phyloP scores from a whole-genome alignment of 2,113 vertebrate genomes.

The Zosterops borbonicus region DNA sequence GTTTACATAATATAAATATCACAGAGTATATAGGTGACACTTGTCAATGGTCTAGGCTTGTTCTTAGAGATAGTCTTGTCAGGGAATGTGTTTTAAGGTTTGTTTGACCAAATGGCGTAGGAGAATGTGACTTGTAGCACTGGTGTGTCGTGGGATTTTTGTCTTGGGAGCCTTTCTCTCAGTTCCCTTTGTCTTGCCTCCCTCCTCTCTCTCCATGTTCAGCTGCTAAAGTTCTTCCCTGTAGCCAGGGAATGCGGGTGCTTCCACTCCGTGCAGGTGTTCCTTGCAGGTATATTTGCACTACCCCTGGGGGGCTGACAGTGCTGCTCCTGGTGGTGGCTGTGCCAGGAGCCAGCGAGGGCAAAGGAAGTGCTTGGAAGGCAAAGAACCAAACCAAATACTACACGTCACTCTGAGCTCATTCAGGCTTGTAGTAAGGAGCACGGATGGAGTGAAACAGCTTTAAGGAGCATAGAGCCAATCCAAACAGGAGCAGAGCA shows the following conservation, averaged over 20 bases:
- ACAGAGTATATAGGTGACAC: slow-evolving; percentile 33
- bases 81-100: slow-evolving; percentile 66
- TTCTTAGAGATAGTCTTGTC: slow-evolving; percentile 63
- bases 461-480: slow-evolving; percentile 44
- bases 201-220: background rate
- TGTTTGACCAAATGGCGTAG: slow-evolving; percentile 72
- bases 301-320: background rate
- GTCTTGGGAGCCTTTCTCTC: background rate
- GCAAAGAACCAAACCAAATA: slow-evolving; percentile 17
- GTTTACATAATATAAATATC: slow-evolving; percentile 56
- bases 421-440: background rate
- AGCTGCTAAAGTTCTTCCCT: slow-evolving; percentile 38
- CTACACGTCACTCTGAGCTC: background rate
- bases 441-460: background rate
- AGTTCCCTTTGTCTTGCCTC: background rate
- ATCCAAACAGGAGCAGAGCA: background rate
- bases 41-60: slow-evolving; percentile 42
- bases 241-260: background rate
- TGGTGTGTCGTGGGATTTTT: background rate
- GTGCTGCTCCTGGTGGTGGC: background rate
- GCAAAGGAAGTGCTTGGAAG: background rate
- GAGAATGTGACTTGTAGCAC: slow-evolving; percentile 46
- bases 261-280: slow-evolving; percentile 46
- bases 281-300: background rate
- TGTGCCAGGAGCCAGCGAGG: background rate